Evolutionary conservation across 2,888 invertebrate genomes (phyloP).

Genomic region (Oxystoma pomonae): DNA sequence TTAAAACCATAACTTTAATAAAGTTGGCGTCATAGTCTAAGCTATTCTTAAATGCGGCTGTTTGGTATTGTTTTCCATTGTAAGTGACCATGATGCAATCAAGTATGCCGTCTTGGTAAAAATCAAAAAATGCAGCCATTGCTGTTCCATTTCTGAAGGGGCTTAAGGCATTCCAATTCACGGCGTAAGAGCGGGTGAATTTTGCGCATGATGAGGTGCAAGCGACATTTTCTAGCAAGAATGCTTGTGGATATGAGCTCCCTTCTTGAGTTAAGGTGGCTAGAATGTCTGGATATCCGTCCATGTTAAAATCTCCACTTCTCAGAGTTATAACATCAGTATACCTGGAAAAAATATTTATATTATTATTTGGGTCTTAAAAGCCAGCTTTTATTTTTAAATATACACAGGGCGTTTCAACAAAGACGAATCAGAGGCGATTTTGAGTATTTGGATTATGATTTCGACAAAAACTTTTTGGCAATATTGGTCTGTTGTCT

Average conservation of each 20-base stretch:
- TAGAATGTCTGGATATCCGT: constrained; percentile 90
- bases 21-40: constrained; percentile 94
- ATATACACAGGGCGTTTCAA: too few species aligned
- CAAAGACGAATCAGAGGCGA: too few species aligned
- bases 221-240: constrained; percentile 74
- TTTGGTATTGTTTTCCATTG: constrained; percentile 51
- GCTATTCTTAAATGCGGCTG: constrained; percentile 81
- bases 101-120: constrained; percentile 90
- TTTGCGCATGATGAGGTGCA: constrained; percentile 61
- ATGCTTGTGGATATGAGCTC: constrained; percentile 53
- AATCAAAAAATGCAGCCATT: constrained; percentile 88
- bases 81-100: constrained; percentile 71
- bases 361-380: too few species aligned
- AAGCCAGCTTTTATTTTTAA: too few species aligned
- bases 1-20: constrained; percentile 90
- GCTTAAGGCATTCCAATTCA: constrained; percentile 71
- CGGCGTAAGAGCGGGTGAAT: constrained; percentile 69
- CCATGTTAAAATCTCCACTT: constrained; percentile 92
- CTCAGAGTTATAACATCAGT: constrained; percentile 75
- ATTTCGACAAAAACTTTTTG: too few species aligned
- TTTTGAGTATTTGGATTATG: too few species aligned
- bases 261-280: constrained; percentile 57
- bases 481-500: too few species aligned
- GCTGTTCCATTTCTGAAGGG: constrained; percentile 70
- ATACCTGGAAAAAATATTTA: constrained; percentile 46